Evolutionary conservation across 1,140 invertebrate species (phyloP).

Genomic region (Drosophila parvula): DNA sequence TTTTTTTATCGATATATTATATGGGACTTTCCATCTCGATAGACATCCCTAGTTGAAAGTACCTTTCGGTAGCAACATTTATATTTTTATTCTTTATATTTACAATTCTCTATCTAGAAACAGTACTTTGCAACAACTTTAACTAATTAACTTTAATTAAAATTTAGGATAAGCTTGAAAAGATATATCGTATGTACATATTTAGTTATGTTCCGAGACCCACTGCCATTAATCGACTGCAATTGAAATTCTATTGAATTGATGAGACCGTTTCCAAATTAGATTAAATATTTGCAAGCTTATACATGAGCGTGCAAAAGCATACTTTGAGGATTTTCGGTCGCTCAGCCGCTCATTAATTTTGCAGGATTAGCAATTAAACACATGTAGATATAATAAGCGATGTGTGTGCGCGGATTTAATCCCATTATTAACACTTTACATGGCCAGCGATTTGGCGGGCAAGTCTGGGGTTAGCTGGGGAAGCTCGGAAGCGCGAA

Average conservation of each 20-base stretch:
- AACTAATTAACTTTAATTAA: no score
- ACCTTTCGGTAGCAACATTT: no score
- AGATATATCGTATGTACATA: no score
- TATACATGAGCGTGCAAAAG: neutral
- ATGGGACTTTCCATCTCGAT: no score
- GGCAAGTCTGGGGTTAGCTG: constrained; percentile 19
- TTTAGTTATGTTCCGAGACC: no score
- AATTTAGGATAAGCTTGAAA: no score
- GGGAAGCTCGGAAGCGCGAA: constrained; percentile 1
- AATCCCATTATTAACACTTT: constrained; percentile 55
- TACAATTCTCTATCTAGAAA: no score
- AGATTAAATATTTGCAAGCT: constrained; percentile 18
- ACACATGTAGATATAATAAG: constrained; percentile 42
- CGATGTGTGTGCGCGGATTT: constrained; percentile 11
- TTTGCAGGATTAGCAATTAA: constrained; percentile 57
- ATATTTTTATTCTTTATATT: no score
- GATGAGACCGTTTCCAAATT: constrained; percentile 28
- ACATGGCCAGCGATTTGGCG: constrained; percentile 46
- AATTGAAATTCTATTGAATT: constrained; percentile 44
- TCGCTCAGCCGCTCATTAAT: constrained; percentile 44
- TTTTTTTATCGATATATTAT: no score
- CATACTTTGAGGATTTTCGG: constrained; percentile 37
- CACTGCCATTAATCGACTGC: neutral
- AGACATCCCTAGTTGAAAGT: no score
- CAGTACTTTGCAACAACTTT: no score